Conservation (phyloP, 2,888 invertebrate species). For the Tachina grossa region DNA sequence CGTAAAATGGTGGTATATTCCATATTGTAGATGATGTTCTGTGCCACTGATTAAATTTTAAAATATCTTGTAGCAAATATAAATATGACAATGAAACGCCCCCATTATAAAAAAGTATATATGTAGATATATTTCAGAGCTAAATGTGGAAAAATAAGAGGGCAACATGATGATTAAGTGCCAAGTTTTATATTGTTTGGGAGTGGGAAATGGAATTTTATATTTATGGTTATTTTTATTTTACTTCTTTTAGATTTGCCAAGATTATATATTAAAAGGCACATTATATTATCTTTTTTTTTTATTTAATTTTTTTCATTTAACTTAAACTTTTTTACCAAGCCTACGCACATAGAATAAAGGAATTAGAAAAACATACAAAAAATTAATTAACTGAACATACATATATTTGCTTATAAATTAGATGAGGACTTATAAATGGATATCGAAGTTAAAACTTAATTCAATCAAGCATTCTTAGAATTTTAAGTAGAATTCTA, state of each 20-base stretch:
- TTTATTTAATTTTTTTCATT: background rate
- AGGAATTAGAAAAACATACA: background rate
- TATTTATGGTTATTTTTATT: conserved; percentile 5
- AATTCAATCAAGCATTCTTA: too few species aligned
- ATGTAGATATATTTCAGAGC: background rate
- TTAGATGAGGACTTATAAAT: too few species aligned
- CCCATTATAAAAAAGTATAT: background rate
- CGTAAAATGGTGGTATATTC: background rate
- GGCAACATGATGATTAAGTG: conserved; percentile 44
- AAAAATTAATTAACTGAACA: too few species aligned
- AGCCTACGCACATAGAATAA: background rate
- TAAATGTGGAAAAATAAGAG: background rate
- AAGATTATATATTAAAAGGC: conserved; percentile 40
- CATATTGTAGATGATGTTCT: background rate
- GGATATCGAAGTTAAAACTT: too few species aligned
- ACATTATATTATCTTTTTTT: conserved; percentile 41
- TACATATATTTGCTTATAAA: too few species aligned
- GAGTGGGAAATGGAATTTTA: background rate
- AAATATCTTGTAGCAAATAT: background rate
- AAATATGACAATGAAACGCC: conserved; percentile 1
- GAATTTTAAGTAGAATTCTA: too few species aligned
- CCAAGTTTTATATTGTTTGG: conserved; percentile 31
- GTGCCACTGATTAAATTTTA: too few species aligned
- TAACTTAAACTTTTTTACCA: background rate
- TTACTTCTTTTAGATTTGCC: background rate